These are phyloP conservation scores for Upupa epops DNA, from an alignment of 2,113 vertebrate genomes.

Conservation along the genomic window DNA sequence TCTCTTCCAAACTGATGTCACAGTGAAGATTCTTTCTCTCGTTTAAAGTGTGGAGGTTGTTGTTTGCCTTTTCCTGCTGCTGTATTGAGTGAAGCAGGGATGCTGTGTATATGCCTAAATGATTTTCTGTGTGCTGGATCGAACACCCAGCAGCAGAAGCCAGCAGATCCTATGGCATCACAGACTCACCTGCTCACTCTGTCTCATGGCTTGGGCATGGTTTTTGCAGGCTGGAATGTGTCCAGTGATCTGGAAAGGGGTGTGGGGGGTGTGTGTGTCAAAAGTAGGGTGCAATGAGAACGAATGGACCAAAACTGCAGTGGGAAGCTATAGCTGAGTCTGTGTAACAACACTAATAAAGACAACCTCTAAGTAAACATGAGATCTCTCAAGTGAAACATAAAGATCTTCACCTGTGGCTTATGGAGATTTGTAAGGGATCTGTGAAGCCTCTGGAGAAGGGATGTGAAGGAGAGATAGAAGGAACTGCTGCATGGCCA, in stretches of 20 bases:
- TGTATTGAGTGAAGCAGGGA: background rate
- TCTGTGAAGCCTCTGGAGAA: background rate
- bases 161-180: background rate
- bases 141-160: background rate
- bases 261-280: too few species aligned
- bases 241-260: too few species aligned
- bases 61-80: conserved; percentile 14
- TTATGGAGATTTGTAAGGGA: background rate
- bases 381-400: background rate
- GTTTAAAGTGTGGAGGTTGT: background rate
- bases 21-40: background rate
- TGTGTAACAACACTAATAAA: background rate
- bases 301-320: background rate
- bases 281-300: background rate
- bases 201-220: accelerated
- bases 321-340: background rate
- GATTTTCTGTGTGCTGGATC: background rate
- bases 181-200: background rate
- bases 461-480: background rate
- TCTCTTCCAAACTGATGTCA: background rate
- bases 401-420: background rate
- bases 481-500: accelerated
- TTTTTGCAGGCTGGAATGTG: background rate
- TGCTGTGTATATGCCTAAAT: background rate
- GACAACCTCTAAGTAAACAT: background rate